Evolutionary conservation across 2,797 vertebrate species (phyloP), one percentile per base, ranked within the genome.

Genomic region (Lutjanus campechanus): DNA sequence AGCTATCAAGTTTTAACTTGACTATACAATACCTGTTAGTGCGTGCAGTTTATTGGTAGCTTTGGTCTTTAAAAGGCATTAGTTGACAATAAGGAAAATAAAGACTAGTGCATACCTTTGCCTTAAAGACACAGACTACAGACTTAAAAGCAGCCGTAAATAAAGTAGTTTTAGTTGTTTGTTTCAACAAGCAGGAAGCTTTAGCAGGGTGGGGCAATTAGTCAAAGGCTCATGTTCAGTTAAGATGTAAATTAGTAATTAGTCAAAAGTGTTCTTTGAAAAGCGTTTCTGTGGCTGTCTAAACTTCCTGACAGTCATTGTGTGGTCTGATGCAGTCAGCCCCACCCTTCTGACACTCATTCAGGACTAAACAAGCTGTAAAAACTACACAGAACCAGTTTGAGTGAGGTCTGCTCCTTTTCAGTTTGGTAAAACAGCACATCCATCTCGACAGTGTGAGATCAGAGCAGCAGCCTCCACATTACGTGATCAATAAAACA

Each of bases 401-500:
- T 36, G 64, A 43, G 60, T 2, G 3, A 41, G 7, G 20, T 25
- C 25, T 53, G 36, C 60, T 54, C 19, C 19, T 22, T 50, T 4
- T 8, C 19, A 9, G 1, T 0, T 60, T 15, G 11, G 1, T 12
- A n/a, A 58, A 67, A 53, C 29, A 44, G 22, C 4, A 2, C 1
- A 19, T 22, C 0, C 0, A 4, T 19, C 50, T 67, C 0, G 2
- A 53, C 44, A 58, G 76, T 9, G 20, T 10, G 8, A 49, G 51
- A 22, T 68, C 77, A 44, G 43, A 56, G 17, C 3, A 36, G 54
- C 12, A n/a, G 68, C 19, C 17, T 43, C 2, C 12, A 63, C 56
- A 15, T 17, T 55, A 29, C 44, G 8, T 20, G 60, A 71, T 81
- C 59, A 62, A 76, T 60, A 69, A 53, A 54, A 46, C 36, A 51